Evolutionary conservation across 2,113 vertebrate species (phyloP).

Genomic region (Chascanopsetta lugubris): DNA sequence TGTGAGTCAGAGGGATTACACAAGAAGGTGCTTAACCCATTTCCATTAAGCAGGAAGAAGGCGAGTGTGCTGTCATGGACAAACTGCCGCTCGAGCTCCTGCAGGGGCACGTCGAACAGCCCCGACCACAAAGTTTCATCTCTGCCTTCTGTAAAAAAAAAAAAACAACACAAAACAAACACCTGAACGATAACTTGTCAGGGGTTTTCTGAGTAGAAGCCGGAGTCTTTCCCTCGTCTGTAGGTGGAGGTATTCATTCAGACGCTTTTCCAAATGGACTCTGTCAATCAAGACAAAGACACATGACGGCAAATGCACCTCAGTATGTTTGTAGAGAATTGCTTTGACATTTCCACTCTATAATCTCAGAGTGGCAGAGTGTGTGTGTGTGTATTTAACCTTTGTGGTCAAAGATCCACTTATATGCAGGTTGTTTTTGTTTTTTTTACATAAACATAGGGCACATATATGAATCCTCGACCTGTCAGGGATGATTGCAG

Average conservation of each 20-base stretch:
- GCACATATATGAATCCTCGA: not conserved
- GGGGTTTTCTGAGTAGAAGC: constrained; percentile 46
- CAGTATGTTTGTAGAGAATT: not conserved
- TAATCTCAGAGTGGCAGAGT: not conserved
- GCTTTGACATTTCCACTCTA: not conserved
- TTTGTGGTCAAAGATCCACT: constrained; percentile 1
- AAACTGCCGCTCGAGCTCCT: constrained; percentile 56
- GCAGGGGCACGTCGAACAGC: constrained; percentile 57
- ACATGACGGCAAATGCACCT: not conserved
- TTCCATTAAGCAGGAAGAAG: constrained; percentile 48
- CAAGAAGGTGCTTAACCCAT: no score
- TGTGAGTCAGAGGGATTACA: no score
- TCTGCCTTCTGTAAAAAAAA: constrained; percentile 41
- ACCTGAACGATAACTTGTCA: constrained; percentile 41
- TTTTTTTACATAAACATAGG: not conserved
- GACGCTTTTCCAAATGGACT: not conserved
- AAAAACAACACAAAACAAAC: no score
- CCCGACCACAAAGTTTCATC: constrained; percentile 55
- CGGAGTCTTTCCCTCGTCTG: constrained; percentile 30
- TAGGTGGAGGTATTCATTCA: not conserved
- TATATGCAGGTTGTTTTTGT: not conserved
- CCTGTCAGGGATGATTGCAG: constrained; percentile 12
- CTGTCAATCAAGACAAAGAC: not conserved
- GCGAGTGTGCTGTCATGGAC: constrained; percentile 44
- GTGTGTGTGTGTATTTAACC: not conserved